Percentiles rank a stretch among this genome's conserved stretches.
Evolutionary conservation across 2,113 vertebrate genomes (phyloP).

Genomic region (Dicentrarchus labrax): DNA sequence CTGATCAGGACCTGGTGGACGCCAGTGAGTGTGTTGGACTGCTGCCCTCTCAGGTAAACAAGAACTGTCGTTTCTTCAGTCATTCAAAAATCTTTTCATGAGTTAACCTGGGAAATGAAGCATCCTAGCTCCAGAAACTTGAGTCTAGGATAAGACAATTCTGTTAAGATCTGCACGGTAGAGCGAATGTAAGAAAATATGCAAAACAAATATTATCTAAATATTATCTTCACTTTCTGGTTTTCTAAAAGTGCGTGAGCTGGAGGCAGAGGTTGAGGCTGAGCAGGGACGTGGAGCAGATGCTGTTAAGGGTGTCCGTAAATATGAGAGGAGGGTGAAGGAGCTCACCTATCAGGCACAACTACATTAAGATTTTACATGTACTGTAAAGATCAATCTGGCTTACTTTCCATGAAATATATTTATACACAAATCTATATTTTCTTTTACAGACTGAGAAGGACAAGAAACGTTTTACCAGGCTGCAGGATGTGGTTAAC

Average conservation of each 20-base stretch:
- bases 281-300: conserved; percentile 25
- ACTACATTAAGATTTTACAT: not conserved
- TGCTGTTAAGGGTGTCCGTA: no score
- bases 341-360: conserved; percentile 77
- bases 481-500: conserved; percentile 85
- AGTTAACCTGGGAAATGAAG: not conserved
- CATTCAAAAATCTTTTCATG: not conserved
- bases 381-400: no score
- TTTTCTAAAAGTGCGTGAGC: conserved; percentile 68
- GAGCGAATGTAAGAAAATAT: not conserved
- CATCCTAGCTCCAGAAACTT: not conserved
- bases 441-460: no score
- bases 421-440: no score
- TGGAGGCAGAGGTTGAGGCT: conserved; percentile 68
- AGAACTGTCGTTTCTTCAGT: not conserved
- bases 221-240: not conserved
- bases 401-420: no score
- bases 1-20: conserved; percentile 78
- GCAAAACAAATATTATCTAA: not conserved
- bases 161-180: no score
- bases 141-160: no score
- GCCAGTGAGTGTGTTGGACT: conserved; percentile 84
- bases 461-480: conserved; percentile 60
- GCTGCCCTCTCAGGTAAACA: conserved; percentile 87
- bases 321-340: conserved; percentile 59